Conservation (phyloP, 2,888 invertebrate genomes). For the Lithophane socia region DNA sequence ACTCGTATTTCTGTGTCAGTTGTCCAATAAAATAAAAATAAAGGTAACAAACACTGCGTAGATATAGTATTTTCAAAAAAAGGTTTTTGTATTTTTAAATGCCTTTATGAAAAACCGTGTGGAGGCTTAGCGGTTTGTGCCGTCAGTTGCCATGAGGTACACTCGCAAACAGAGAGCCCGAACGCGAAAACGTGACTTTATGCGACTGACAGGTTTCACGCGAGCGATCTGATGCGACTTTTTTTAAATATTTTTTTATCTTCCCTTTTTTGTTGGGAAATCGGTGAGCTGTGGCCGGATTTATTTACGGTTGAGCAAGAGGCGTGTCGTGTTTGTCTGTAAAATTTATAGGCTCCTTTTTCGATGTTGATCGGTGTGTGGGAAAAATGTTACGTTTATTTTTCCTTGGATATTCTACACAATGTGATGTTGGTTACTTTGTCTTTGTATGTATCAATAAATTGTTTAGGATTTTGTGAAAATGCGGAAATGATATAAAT, state of each 20-base stretch:
- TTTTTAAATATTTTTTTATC: slow-evolving; percentile 63
- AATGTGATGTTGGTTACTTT: slow-evolving; percentile 14
- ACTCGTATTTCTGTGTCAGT: slow-evolving; percentile 34
- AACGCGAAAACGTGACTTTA: slow-evolving; percentile 61
- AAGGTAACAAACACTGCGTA: slow-evolving; percentile 21
- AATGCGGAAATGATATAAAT: not conserved
- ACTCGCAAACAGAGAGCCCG: slow-evolving; percentile 42
- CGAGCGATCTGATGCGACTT: slow-evolving; percentile 56
- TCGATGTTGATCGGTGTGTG: slow-evolving; percentile 46
- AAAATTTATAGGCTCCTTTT: slow-evolving; percentile 59
- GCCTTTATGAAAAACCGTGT: slow-evolving; percentile 27
- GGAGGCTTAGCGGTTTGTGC: slow-evolving; percentile 33
- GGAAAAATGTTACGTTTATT: slow-evolving; percentile 35
- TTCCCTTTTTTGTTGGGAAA: slow-evolving; percentile 42
- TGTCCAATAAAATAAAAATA: slow-evolving; percentile 45
- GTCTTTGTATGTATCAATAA: slow-evolving; percentile 34
- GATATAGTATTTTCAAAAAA: slow-evolving; percentile 35
- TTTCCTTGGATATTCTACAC: slow-evolving; percentile 23
- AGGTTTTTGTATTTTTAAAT: slow-evolving; percentile 45
- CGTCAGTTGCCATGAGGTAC: slow-evolving; percentile 47
- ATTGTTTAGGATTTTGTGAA: slow-evolving; percentile 7
- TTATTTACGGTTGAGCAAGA: slow-evolving; percentile 63
- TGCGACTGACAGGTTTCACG: slow-evolving; percentile 64
- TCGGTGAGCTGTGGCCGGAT: slow-evolving; percentile 57
- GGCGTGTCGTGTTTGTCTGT: slow-evolving; percentile 49